phyloP scores from a whole-genome alignment of 2,113 vertebrate species.

The Petromus typicus region DNA sequence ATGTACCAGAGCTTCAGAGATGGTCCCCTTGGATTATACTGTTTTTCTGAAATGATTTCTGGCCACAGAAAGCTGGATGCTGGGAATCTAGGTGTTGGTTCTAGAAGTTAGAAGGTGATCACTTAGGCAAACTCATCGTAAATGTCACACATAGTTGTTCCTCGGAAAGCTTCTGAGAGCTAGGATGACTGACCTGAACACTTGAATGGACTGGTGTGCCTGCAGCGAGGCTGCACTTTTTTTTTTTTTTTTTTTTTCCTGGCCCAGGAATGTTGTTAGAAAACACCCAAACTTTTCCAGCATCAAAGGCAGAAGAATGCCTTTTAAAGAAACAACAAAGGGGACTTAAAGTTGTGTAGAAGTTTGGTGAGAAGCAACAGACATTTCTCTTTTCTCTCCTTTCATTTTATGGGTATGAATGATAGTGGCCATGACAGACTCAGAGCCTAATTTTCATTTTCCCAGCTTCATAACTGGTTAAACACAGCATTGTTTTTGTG shows the following conservation, averaged over 20 bases:
- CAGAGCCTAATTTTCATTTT: slow-evolving; percentile 23
- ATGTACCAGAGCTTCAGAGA: not conserved
- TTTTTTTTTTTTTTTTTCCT: not conserved
- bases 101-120: not conserved
- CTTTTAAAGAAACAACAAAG: slow-evolving; percentile 9
- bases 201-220: not conserved
- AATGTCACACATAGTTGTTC: not conserved
- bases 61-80: not conserved
- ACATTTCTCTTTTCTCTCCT: not conserved
- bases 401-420: slow-evolving; percentile 1
- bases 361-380: slow-evolving; percentile 35
- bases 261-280: not conserved
- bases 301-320: not conserved
- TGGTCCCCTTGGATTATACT: not conserved
- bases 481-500: slow-evolving; percentile 54
- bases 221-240: not conserved
- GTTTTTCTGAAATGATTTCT: not conserved
- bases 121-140: rapidly evolving
- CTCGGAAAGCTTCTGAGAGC: not conserved
- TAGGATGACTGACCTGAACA: not conserved
- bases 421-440: not conserved
- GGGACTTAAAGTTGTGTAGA: not conserved
- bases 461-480: slow-evolving; percentile 34
- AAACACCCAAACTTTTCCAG: not conserved
- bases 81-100: not conserved